Base-by-base conservation (phyloP, 2,888 invertebrate species). In the Drosophila greeni region DNA sequence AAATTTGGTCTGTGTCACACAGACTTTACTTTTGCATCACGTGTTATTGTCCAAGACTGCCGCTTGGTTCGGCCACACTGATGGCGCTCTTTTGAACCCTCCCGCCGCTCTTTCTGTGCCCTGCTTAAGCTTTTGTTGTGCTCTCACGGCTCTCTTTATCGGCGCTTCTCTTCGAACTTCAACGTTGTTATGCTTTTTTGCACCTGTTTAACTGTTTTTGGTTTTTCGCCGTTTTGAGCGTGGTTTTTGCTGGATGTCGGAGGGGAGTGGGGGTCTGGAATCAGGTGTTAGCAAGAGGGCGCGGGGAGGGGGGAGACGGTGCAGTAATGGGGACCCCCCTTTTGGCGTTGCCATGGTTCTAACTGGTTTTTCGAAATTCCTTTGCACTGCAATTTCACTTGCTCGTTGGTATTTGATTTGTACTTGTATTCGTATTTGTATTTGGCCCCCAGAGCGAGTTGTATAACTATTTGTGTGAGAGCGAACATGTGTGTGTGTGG, bases 151-250 rank as follows among this genome's bases (percentile, higher is more conserved):
- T 56, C 56, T 37, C 36, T 37, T 36, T 26, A 20, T 53, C 43
- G 33, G 18, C 29, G 12, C 72, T 60, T 60, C 58, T 68, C 47
- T 55, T 29, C 60, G 52, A 37, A 43, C 57, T 67, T 42, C 14
- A 9, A 8, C 57, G 49, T 51, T 73, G 70, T 66, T 79, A 65
- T 76, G 76, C 48, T 73, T 76, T 76, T 76, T 76, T 76, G 74
- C 84, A 84, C 82, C 77, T 78, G 84, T 62, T 82, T 79, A 82
- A 73, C 82, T 84, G 80, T 82, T 82, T 77, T 67, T 74, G 70
- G 64, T 69, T 65, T 69, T 61, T 59, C 47, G 45, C 62, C 53
- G 45, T 57, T 69, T 54, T 40, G 16, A 43, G 43, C 34, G 42
- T 23, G 42, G 14, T 34, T 34, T 59, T 43, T 20, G 16, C 29